Percentiles rank a stretch among this genome's conserved stretches.
These are phyloP conservation scores for Calliphora vicina DNA, from an alignment of 1,140 invertebrate species.

Conservation along the genomic window DNA sequence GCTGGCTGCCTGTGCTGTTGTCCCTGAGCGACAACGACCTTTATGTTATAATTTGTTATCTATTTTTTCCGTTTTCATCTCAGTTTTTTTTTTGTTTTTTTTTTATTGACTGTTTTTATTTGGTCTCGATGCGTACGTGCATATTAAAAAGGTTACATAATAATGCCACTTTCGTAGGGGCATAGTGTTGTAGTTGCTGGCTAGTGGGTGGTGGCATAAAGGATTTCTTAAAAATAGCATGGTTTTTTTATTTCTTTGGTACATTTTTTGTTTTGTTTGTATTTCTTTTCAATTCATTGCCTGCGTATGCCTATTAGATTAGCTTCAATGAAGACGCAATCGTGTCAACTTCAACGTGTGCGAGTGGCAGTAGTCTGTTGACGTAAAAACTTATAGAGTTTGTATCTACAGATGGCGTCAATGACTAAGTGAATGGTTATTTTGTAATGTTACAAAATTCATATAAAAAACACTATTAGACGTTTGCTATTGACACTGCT, in stretches of 20 bases:
- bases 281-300: constrained; percentile 4
- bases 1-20: background rate
- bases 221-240: background rate
- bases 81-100: too few species aligned
- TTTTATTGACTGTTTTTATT: constrained; percentile 4
- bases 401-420: background rate
- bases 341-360: background rate
- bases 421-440: background rate
- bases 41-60: constrained; percentile 30
- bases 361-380: background rate
- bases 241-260: background rate
- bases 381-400: background rate
- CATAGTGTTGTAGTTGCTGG: background rate
- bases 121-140: background rate
- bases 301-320: constrained; percentile 13
- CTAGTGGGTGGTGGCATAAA: background rate
- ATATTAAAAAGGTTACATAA: background rate
- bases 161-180: background rate
- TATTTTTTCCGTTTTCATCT: constrained; percentile 26
- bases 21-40: constrained; percentile 30
- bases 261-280: background rate
- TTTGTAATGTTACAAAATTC: background rate
- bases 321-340: constrained; percentile 1
- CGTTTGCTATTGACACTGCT: background rate
- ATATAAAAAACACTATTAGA: background rate